These are phyloP conservation scores for Anarsia innoxiella DNA, from an alignment of 2,888 invertebrate species.

Conservation along the genomic window DNA sequence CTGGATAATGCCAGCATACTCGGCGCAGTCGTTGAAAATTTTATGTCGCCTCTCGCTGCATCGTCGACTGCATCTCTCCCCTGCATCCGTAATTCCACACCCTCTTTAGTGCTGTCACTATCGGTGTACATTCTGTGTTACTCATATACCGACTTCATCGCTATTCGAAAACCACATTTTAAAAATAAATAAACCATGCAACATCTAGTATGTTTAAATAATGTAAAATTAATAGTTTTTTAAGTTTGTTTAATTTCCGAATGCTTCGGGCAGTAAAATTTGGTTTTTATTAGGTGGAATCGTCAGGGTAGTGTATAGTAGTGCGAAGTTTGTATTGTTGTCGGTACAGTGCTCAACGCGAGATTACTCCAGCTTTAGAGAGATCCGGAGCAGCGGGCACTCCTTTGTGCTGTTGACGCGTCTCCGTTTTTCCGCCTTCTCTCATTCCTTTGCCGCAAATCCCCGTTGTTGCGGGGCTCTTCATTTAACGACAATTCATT, in stretches of 20 bases:
- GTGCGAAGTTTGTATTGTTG: slow-evolving; percentile 29
- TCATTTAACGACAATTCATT: slow-evolving; percentile 19
- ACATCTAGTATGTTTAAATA: slow-evolving; percentile 4
- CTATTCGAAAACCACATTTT: slow-evolving; percentile 4
- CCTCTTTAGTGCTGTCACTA: slow-evolving; percentile 34
- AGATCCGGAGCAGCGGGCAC: slow-evolving; percentile 38
- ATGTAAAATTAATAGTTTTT: too few species aligned
- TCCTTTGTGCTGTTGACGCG: slow-evolving; percentile 46
- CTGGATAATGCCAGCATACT: slow-evolving; percentile 68
- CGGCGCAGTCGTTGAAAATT: slow-evolving; percentile 66
- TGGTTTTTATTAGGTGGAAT: too few species aligned
- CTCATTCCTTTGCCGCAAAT: slow-evolving; percentile 43
- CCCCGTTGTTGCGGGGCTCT: slow-evolving; percentile 42
- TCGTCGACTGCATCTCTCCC: slow-evolving; percentile 46
- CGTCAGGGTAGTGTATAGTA: slow-evolving; percentile 4
- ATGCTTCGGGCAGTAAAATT: too few species aligned
- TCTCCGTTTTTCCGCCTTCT: slow-evolving; percentile 39
- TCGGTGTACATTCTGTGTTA: slow-evolving; percentile 26
- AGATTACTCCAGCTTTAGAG: slow-evolving; percentile 42
- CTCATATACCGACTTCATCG: slow-evolving; percentile 13
- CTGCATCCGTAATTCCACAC: slow-evolving; percentile 41
- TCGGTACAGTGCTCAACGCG: slow-evolving; percentile 29
- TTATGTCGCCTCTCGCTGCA: slow-evolving; percentile 66
- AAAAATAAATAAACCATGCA: neutral
- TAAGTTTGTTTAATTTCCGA: too few species aligned